Evolutionary conservation across 1,140 invertebrate genomes (phyloP).

Genomic region (Planococcus citri): DNA sequence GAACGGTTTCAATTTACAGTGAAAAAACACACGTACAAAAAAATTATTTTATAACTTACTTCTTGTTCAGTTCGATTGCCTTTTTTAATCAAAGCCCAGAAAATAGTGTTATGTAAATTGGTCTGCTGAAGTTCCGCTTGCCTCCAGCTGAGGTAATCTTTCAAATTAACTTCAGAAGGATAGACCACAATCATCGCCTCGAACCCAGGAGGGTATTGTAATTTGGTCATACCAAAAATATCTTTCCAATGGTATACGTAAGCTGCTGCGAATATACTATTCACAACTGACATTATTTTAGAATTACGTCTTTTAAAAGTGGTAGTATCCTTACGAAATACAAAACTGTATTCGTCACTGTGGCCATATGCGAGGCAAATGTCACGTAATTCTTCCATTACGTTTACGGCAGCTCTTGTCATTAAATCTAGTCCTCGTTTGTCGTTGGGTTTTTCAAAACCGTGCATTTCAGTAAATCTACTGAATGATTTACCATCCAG

Average conservation of each 20-base stretch:
- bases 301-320: constrained; percentile 66
- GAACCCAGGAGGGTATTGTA: constrained; percentile 79
- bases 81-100: constrained; percentile 79
- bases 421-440: constrained; percentile 65
- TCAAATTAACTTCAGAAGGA: constrained; percentile 72
- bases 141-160: constrained; percentile 90
- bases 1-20: not conserved
- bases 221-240: constrained; percentile 52
- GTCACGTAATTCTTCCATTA: constrained; percentile 78
- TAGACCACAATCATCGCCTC: constrained; percentile 80
- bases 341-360: constrained; percentile 95
- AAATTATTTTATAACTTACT: constrained; percentile 33
- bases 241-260: constrained; percentile 78
- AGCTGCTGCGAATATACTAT: constrained; percentile 74
- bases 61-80: constrained; percentile 57
- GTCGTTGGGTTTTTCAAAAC: constrained; percentile 92
- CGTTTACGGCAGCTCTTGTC: constrained; percentile 65
- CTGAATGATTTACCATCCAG: constrained; percentile 89
- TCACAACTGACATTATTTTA: constrained; percentile 73
- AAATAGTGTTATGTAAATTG: constrained; percentile 93
- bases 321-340: constrained; percentile 61
- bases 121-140: constrained; percentile 98
- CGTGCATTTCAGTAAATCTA: constrained; percentile 43
- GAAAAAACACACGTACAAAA: not conserved
- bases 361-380: constrained; percentile 78